These are phyloP conservation scores for Tachina fera DNA, from an alignment of 2,888 invertebrate genomes.

Conservation along the genomic window DNA sequence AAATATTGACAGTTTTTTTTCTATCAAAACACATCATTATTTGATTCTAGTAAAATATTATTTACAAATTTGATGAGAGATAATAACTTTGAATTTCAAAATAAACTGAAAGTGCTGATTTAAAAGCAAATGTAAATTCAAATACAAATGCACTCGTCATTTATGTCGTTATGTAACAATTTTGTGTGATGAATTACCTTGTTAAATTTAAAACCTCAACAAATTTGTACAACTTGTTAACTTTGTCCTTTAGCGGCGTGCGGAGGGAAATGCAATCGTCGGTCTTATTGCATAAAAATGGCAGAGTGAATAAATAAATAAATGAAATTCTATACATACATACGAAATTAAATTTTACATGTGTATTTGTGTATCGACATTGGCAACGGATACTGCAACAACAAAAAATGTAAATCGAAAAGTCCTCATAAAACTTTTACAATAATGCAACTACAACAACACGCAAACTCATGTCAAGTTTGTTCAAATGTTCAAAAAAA, in stretches of 20 bases:
- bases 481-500: conserved; percentile 18
- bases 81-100: background rate
- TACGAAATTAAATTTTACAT: background rate
- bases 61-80: conserved; percentile 1
- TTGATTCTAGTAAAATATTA: background rate
- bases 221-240: conserved; percentile 44
- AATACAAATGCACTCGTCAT: conserved; percentile 1
- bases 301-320: conserved; percentile 9
- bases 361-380: background rate
- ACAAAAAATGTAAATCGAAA: conserved; percentile 29
- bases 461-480: conserved; percentile 46
- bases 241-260: conserved; percentile 30
- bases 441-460: conserved; percentile 28
- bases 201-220: conserved; percentile 24
- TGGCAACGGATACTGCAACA: background rate
- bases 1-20: background rate
- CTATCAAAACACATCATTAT: background rate
- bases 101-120: background rate
- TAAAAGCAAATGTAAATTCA: conserved; percentile 1
- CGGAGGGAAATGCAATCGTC: conserved; percentile 3
- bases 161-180: conserved; percentile 5
- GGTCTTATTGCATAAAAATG: conserved; percentile 3
- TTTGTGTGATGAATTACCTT: conserved; percentile 21
- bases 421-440: conserved; percentile 39
- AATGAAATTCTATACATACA: background rate